A percentile compares a stretch with the other conserved stretches of the same genome.
phyloP scores from a whole-genome alignment of 2,797 vertebrate genomes.

The Syndactyla subalaris region DNA sequence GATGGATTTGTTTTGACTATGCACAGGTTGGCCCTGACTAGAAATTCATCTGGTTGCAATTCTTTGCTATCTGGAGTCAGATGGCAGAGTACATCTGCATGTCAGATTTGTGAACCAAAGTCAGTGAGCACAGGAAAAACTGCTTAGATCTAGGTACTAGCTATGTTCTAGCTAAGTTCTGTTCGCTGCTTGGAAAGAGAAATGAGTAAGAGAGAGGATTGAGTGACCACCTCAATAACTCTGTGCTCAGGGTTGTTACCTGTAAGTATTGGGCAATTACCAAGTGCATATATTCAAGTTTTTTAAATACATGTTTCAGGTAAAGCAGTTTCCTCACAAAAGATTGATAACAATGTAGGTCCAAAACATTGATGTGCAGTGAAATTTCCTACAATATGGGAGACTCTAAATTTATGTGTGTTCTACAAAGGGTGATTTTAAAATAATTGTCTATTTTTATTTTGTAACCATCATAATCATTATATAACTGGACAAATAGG shows the following conservation, averaged over 20 bases:
- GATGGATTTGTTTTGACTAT: constrained; percentile 36
- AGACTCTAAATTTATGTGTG: not conserved
- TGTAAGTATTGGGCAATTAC: not conserved
- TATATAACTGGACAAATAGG: not conserved
- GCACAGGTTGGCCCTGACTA: not conserved
- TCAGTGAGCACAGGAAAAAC: not conserved
- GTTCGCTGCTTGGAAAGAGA: not conserved
- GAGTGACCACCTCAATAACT: not conserved
- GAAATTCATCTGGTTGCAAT: not conserved
- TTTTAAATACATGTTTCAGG: not conserved
- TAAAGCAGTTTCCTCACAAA: not conserved
- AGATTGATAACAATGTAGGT: not conserved
- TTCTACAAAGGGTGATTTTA: not conserved
- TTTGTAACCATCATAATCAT: not conserved
- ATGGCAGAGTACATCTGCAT: not conserved
- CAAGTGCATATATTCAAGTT: not conserved
- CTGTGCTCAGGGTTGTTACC: not conserved
- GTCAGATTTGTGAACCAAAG: not conserved
- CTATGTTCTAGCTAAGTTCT: not conserved
- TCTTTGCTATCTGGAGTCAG: not conserved
- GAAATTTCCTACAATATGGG: not conserved
- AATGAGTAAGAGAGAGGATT: not conserved
- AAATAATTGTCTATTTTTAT: not conserved
- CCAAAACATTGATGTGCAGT: not conserved
- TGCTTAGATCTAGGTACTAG: not conserved